These are phyloP conservation scores for Scomberomorus guttatus DNA, from an alignment of 2,797 vertebrate genomes.

Conservation along the genomic window DNA sequence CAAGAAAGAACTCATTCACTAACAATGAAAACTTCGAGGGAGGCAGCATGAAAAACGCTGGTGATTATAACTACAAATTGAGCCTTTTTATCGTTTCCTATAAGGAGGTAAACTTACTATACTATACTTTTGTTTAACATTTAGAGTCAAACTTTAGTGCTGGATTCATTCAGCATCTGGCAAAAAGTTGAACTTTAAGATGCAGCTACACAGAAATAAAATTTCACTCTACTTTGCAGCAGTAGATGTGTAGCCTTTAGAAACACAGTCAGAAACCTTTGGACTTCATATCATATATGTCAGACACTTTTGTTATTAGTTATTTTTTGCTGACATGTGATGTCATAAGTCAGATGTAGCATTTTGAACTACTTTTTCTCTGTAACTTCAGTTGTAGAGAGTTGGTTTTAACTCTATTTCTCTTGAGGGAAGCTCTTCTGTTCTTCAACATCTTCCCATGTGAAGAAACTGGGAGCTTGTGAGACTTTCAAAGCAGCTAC, in stretches of 20 bases:
- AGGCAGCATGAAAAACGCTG: no score
- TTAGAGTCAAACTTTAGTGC: not conserved
- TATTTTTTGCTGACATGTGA: constrained; percentile 1
- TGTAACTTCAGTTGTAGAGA: not conserved
- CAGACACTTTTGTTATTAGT: not conserved
- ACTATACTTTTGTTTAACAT: no score
- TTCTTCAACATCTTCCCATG: not conserved
- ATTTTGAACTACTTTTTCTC: not conserved
- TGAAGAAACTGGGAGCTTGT: not conserved
- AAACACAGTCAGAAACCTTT: not conserved
- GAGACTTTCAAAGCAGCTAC: not conserved
- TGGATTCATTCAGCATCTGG: not conserved
- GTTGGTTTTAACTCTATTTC: not conserved
- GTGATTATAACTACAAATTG: no score
- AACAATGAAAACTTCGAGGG: no score
- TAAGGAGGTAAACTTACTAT: no score
- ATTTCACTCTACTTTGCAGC: not conserved
- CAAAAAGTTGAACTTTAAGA: not conserved
- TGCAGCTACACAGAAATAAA: not conserved
- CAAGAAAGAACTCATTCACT: no score
- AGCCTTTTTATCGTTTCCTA: no score
- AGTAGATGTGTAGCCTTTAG: not conserved
- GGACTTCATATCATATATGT: not conserved
- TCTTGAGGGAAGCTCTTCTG: not conserved
- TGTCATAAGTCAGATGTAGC: not conserved